phyloP scores from a whole-genome alignment of 2,797 vertebrate species.

The Champsocephalus esox region DNA sequence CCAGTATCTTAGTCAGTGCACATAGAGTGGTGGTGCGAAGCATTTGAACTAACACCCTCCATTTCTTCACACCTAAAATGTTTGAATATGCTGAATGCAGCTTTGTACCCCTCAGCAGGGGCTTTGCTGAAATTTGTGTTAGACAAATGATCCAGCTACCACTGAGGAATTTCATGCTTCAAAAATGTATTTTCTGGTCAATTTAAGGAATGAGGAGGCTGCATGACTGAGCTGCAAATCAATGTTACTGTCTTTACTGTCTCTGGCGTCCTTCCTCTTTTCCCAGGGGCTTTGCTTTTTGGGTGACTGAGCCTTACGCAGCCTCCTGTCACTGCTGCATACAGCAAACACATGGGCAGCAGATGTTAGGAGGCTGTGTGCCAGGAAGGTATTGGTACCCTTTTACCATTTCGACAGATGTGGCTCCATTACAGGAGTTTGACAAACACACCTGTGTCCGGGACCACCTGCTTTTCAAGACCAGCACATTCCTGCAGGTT shows the following conservation, averaged over 20 bases:
- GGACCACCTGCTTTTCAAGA: slow-evolving; percentile 69
- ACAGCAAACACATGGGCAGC: slow-evolving; percentile 57
- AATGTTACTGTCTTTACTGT: slow-evolving; percentile 66
- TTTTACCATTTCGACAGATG: slow-evolving; percentile 53
- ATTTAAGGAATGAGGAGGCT: slow-evolving; percentile 65
- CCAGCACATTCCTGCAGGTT: slow-evolving; percentile 56
- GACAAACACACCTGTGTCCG: slow-evolving; percentile 72
- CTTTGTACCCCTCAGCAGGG: slow-evolving; percentile 62
- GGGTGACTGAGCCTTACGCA: slow-evolving; percentile 62
- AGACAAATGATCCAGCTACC: slow-evolving; percentile 68
- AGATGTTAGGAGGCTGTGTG: slow-evolving; percentile 64
- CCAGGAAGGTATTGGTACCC: slow-evolving; percentile 38
- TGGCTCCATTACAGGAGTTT: slow-evolving; percentile 53
- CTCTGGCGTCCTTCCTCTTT: slow-evolving; percentile 58
- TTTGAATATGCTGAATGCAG: slow-evolving; percentile 54
- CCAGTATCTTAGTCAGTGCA: slow-evolving; percentile 48
- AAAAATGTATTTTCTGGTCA: slow-evolving; percentile 76
- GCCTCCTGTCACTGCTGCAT: slow-evolving; percentile 47
- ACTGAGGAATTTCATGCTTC: slow-evolving; percentile 67
- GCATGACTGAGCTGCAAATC: slow-evolving; percentile 76
- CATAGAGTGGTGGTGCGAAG: slow-evolving; percentile 37
- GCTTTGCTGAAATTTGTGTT: slow-evolving; percentile 69
- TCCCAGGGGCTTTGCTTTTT: slow-evolving; percentile 67
- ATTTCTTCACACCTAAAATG: slow-evolving; percentile 61
- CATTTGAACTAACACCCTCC: slow-evolving; percentile 68